Evolutionary conservation across 1,140 invertebrate species (phyloP), one percentile per base, ranked within the genome.

Genomic region (Gonioctena quinquepunctata): DNA sequence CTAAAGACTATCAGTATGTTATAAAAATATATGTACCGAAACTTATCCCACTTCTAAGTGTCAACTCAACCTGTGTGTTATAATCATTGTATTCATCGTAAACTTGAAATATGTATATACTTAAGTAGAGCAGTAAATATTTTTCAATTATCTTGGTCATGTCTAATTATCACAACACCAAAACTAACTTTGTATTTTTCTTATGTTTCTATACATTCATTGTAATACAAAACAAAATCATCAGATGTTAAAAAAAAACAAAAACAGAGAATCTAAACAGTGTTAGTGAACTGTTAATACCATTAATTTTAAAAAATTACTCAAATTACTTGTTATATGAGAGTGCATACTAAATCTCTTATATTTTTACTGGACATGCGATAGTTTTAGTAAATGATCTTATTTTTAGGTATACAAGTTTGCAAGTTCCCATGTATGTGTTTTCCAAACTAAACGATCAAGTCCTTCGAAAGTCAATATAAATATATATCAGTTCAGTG

Each of bases 401-500:
- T 42, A 42, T 11, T 11, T 11, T 42, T 42, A 42, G 33, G 33
- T 42, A 42, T 42, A 42, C 33, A 42, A 42, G 16, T 42, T 11
- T 13, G 16, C 11, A 42, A 42, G 11, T 42, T 42, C 33, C 33
- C 11, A 42, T n/a, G 33, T 13, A 13, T 42, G 33, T 16, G 6
- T 49, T 19, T 22, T 65, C 62, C 19, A 23, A 21, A 21, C 13
- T 21, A 19, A 64, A 65, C 28, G 18, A 49, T 50, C 8, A 22
- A 65, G 19, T 49, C 49, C 49, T 28, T 18, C 64, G 16, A 54
- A 54, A 6, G 3, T 2, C 19, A 65, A 21, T 13, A 22, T 26
- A 27, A 61, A 7, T 64, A 11, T 49, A n/a, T n/a, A 23, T 11
- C 18, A 22, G 5, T 52, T 69, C 42, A 75, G 63, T 84, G 84